Conservation (phyloP, 2,888 invertebrate species). For the Coenonympha arcania region DNA sequence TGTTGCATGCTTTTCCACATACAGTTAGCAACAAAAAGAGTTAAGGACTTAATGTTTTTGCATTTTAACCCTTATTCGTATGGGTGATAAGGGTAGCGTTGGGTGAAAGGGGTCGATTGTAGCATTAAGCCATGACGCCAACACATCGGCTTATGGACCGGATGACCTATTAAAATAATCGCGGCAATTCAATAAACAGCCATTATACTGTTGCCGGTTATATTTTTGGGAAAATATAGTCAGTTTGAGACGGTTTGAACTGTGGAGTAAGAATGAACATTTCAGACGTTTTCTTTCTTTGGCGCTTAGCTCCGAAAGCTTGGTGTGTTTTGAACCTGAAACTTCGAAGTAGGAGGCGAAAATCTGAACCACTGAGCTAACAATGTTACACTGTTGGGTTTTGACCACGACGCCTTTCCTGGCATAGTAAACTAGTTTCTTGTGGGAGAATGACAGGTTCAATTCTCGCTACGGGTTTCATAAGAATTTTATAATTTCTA, state of each 20-base stretch:
- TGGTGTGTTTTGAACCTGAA: too few relatives aligned
- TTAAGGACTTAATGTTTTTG: background rate
- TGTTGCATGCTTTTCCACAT: slow-evolving; percentile 25
- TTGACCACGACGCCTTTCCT: too few relatives aligned
- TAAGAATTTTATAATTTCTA: too few relatives aligned
- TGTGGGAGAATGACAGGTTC: too few relatives aligned
- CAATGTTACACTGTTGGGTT: too few relatives aligned
- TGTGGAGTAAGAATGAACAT: slow-evolving; percentile 20
- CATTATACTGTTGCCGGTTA: slow-evolving; percentile 48
- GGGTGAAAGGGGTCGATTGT: slow-evolving; percentile 11
- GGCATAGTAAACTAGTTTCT: too few relatives aligned
- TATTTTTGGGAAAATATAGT: slow-evolving; percentile 36
- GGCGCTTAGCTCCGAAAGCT: too few relatives aligned
- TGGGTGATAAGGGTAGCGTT: slow-evolving; percentile 6
- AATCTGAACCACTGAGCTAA: too few relatives aligned
- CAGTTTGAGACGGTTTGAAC: slow-evolving; percentile 37
- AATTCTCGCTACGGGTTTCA: too few relatives aligned
- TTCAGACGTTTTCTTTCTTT: too few relatives aligned
- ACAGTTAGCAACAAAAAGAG: slow-evolving; percentile 5
- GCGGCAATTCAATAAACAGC: slow-evolving; percentile 64
- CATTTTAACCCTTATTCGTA: background rate
- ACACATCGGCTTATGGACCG: slow-evolving; percentile 25
- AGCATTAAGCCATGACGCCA: slow-evolving; percentile 23
- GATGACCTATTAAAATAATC: slow-evolving; percentile 67
- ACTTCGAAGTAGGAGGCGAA: too few relatives aligned